Evolutionary conservation across 2,888 invertebrate species (phyloP).

Genomic region (Gastrophysa polygoni): DNA sequence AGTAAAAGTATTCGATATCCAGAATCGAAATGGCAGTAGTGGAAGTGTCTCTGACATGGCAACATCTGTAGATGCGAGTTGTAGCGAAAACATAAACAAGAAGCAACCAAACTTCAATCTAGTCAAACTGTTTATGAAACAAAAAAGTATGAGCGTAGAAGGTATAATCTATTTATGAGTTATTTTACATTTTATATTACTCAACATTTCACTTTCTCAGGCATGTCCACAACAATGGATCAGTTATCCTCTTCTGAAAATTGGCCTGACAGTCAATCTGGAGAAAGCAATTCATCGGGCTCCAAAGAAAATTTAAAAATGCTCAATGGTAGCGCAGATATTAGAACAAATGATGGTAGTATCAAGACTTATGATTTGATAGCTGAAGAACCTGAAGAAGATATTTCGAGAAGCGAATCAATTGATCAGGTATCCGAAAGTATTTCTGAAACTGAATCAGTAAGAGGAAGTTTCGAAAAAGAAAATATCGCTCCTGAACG

Average conservation of each 20-base stretch:
- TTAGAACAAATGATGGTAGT: conserved; percentile 54
- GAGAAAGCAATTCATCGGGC: conserved; percentile 63
- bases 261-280: conserved; percentile 74
- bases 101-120: conserved; percentile 74
- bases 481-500: conserved; percentile 39
- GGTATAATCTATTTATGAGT: conserved; percentile 58
- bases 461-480: conserved; percentile 46
- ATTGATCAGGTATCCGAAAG: conserved; percentile 60
- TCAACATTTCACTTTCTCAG: conserved; percentile 33
- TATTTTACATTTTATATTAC: background rate
- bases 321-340: conserved; percentile 54
- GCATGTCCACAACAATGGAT: conserved; percentile 71
- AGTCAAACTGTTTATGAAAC: conserved; percentile 88
- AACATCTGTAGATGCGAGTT: conserved; percentile 54
- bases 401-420: conserved; percentile 60
- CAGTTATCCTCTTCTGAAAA: conserved; percentile 76
- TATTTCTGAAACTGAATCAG: conserved; percentile 55
- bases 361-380: conserved; percentile 60
- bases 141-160: conserved; percentile 83
- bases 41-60: conserved; percentile 57
- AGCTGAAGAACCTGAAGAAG: conserved; percentile 63
- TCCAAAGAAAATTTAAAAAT: conserved; percentile 50
- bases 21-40: conserved; percentile 54
- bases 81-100: conserved; percentile 45
- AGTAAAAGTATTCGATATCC: conserved; percentile 58